Base-by-base conservation (phyloP, 2,888 invertebrate genomes). In the Steromphala cineraria region DNA sequence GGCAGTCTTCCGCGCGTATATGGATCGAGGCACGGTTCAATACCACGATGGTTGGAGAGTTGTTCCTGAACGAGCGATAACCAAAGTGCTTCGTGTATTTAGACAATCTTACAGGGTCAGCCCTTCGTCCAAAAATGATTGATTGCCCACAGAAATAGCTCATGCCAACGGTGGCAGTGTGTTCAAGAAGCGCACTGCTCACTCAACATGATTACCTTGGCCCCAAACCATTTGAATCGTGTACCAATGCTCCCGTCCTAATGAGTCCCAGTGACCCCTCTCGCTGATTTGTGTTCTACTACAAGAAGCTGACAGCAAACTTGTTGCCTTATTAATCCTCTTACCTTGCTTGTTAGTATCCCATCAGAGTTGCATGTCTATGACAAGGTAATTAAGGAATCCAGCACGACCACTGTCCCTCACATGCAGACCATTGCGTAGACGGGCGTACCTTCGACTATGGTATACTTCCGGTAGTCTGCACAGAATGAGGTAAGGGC, bases 351-450 rank as follows among this genome's bases (percentile, higher is more conserved):
- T 62, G 28, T 62, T 28, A 24, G 28, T 62, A 62, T 62, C 62
- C 62, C 28, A 62, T 62, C 62, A 62, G 62, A 28, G 28, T 28
- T 62, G 62, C 62, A 62, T 62, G 62, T 62, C 15, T 28, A 28
- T 24, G 28, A 62, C 24, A 24, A 21, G 28, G 24, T 62, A 28
- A 62, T 62, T 15, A 62, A 24, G 28, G 28, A 28, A 62, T 62
- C 62, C 62, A 24, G 21, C 28, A 24, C 28, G 28, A 15, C 62
- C 24, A 28, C 28, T 62, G 28, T 62, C 62, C 28, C 24, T 28
- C 62, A 62, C 62, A 62, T 62, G 62, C 62, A 62, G 62, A 62
- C 62, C 28, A 62, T 62, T 28, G 62, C 62, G 62, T 28, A 62
- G 62, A 62, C 62, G 62, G 28, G 15, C 62, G 24, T 24, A 62